These are phyloP conservation scores for Meleagris gallopavo DNA, from an alignment of 2,113 vertebrate species.

Conservation along the genomic window DNA sequence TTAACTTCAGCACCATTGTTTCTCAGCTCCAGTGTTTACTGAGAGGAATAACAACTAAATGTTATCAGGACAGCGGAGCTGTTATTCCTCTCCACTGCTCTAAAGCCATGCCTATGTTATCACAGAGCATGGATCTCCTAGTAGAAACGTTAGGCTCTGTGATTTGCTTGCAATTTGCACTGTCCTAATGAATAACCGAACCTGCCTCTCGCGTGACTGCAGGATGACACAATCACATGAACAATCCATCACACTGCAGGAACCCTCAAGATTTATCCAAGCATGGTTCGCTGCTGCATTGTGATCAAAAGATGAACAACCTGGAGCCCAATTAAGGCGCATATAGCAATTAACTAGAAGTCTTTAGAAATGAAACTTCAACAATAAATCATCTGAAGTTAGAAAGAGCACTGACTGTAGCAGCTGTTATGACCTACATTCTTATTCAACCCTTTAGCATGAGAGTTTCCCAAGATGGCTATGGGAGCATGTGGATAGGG, in stretches of 20 bases:
- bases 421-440: slow-evolving; percentile 25
- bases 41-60: background rate
- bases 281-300: background rate
- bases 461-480: slow-evolving; percentile 32
- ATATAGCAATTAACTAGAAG: slow-evolving; percentile 42
- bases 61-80: background rate
- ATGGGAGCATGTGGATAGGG: background rate
- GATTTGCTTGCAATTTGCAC: background rate
- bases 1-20: background rate
- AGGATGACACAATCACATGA: background rate
- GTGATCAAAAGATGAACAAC: slow-evolving; percentile 51
- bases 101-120: background rate
- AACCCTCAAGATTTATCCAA: slow-evolving; percentile 30
- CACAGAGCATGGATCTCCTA: background rate
- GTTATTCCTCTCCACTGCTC: background rate
- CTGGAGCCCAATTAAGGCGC: slow-evolving; percentile 25
- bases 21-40: background rate
- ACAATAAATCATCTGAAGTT: slow-evolving; percentile 58
- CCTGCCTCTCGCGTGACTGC: background rate
- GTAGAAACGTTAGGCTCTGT: background rate
- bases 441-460: slow-evolving; percentile 18
- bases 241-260: background rate
- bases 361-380: slow-evolving; percentile 61
- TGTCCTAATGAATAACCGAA: background rate
- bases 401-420: background rate